Base-by-base conservation (phyloP, 1,140 invertebrate species). In the Drosophila subobscura region DNA sequence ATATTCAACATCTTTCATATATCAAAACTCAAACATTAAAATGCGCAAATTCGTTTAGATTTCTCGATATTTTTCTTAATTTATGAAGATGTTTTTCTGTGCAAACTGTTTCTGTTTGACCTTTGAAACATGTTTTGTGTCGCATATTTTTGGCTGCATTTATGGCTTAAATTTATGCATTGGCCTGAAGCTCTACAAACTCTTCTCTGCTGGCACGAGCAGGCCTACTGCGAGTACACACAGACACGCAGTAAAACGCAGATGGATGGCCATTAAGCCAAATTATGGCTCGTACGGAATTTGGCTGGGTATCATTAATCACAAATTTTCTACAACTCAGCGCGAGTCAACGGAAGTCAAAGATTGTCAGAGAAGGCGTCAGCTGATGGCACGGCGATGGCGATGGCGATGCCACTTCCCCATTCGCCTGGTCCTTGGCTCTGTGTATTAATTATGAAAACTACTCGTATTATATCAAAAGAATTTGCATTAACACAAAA, bases 401-500 rank as follows among this genome's bases (percentile, higher is more conserved):
- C 25, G 63, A 22, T 14, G 37, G 16, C 40, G 25, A 29, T 53
- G 41, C 12, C 25, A 68, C 65, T 74, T 72, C 71, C 71, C 70
- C 41, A 12, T 65, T 65, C 16, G 8, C 5, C 14, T 8, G 56
- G 64, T 77, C 74, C 74, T 77, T 77, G 74, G 45, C 37, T 22
- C 72, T 22, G 41, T 57, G 49, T 44, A 73, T 73, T 52, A 57
- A 59, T 56, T 61, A 72, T 57, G 51, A 78, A 66, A 54, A 55
- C 20, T 37, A 37, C 10, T 12, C 33, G 33, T 37, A 37, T 59
- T 41, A 22, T 47, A 20, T 57, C 20, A n/a, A 16, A 58, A 77
- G 67, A 84, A 84, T 80, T 84, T 59, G 77, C 81, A 86, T 77
- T 49, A 61, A 49, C 59, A 73, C 51, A 77, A 33, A 6, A 12